Conservation (phyloP, 2,888 invertebrate genomes). For the Oscheius sp. region DNA sequence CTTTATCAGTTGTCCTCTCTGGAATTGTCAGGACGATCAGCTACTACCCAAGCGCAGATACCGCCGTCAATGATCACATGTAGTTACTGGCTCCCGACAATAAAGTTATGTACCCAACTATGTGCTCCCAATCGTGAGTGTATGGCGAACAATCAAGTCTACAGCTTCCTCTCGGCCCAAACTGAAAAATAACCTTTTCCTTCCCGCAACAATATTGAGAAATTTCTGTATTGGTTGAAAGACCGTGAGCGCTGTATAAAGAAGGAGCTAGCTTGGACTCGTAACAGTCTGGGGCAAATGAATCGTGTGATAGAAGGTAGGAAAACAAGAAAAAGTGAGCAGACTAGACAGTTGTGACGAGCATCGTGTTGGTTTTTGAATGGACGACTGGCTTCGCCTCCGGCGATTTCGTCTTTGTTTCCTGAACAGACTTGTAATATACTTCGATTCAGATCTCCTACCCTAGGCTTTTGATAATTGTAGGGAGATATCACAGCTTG, state of each 20-base stretch:
- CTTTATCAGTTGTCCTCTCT: no score
- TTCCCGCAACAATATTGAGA: not conserved
- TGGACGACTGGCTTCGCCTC: constrained; percentile 24
- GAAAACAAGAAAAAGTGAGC: not conserved
- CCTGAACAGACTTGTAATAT: constrained; percentile 1
- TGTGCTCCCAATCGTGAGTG: no score
- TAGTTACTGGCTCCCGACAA: no score
- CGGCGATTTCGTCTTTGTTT: constrained; percentile 4
- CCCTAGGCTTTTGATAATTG: constrained; percentile 34
- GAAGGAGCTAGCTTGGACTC: not conserved
- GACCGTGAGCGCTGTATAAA: not conserved
- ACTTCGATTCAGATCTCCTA: not conserved
- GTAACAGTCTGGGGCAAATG: no score
- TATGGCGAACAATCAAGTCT: not conserved
- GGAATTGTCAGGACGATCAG: no score
- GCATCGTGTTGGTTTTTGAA: constrained; percentile 23
- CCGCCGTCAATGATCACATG: no score
- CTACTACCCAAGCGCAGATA: no score
- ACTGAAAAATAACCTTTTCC: not conserved
- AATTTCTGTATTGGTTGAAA: not conserved
- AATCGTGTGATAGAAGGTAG: not conserved
- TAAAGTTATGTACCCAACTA: no score
- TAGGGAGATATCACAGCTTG: constrained; percentile 36
- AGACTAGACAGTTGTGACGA: constrained; percentile 30
- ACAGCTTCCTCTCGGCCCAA: not conserved